phyloP scores from a whole-genome alignment of 2,888 invertebrate genomes.

The Drosophila algonquin region DNA sequence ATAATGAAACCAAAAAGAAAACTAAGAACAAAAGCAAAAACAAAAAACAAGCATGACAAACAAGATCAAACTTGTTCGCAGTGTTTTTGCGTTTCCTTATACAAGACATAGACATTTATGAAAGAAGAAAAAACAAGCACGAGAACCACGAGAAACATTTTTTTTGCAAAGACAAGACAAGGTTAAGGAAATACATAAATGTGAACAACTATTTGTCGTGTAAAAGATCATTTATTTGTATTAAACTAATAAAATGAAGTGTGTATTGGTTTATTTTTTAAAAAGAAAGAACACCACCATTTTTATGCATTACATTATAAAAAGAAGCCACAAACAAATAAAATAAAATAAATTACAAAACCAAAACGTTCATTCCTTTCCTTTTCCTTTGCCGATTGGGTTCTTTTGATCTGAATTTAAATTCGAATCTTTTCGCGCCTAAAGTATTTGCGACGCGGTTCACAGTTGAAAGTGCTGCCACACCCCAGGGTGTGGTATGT shows the following conservation, averaged over 20 bases:
- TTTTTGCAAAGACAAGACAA: constrained; percentile 59
- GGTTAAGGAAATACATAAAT: constrained; percentile 26
- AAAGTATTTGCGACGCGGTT: not conserved
- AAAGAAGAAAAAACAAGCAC: constrained; percentile 37
- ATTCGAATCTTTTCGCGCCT: not conserved
- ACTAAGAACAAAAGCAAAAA: constrained; percentile 34
- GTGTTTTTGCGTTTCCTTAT: constrained; percentile 73
- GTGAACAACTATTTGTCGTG: constrained; percentile 65
- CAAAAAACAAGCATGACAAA: constrained; percentile 42
- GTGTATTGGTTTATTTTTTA: constrained; percentile 74
- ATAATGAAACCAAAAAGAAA: constrained; percentile 55
- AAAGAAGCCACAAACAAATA: constrained; percentile 60
- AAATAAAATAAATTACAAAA: constrained; percentile 58
- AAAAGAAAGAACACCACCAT: constrained; percentile 56
- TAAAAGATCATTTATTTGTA: constrained; percentile 46
- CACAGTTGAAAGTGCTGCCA: too few species aligned
- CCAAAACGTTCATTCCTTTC: not conserved
- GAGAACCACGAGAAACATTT: constrained; percentile 54
- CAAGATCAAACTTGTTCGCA: constrained; percentile 71
- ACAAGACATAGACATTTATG: constrained; percentile 53
- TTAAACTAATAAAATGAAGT: constrained; percentile 71
- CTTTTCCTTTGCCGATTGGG: too few species aligned
- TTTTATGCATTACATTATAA: constrained; percentile 72
- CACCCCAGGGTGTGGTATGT: too few species aligned
- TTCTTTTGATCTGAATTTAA: too few species aligned